A percentile compares a stretch with the other conserved stretches of the same genome.
These are phyloP conservation scores for Pitangus sulphuratus DNA, from an alignment of 2,797 vertebrate species.

Conservation along the genomic window DNA sequence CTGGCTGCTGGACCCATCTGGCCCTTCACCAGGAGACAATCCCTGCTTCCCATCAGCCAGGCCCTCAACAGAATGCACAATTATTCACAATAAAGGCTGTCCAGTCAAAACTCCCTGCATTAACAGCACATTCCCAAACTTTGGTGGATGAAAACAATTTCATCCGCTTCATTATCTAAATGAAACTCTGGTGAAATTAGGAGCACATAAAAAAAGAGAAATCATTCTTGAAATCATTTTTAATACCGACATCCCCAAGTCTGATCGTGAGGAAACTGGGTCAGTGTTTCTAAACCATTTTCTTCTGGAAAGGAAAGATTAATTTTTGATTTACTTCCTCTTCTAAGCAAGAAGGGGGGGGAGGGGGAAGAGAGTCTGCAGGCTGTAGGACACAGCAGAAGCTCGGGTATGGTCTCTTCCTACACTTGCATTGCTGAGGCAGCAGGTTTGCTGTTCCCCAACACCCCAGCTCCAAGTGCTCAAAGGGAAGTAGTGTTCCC, in stretches of 20 bases:
- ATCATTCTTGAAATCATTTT: neutral
- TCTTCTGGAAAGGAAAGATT: neutral
- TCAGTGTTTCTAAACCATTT: neutral
- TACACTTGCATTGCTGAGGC: neutral
- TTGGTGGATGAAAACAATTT: constrained; percentile 22
- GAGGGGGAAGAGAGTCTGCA: neutral
- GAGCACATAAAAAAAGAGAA: neutral
- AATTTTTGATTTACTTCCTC: neutral
- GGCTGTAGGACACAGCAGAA: neutral
- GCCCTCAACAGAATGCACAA: constrained; percentile 60
- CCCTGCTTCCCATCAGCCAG: constrained; percentile 45
- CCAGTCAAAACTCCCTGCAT: constrained; percentile 45
- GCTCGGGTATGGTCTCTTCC: neutral
- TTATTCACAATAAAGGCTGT: constrained; percentile 62
- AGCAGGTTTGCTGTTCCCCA: neutral
- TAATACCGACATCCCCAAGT: neutral
- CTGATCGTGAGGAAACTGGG: neutral
- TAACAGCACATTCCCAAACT: neutral
- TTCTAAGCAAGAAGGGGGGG: neutral
- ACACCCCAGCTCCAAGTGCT: neutral
- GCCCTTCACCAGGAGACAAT: constrained; percentile 65
- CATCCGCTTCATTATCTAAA: constrained; percentile 38
- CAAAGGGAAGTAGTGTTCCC: neutral
- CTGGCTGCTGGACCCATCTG: constrained; percentile 50
- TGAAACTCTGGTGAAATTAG: neutral